Evolutionary conservation across 1,140 invertebrate genomes (phyloP).

Genomic region (Aphaenogaster rudis): DNA sequence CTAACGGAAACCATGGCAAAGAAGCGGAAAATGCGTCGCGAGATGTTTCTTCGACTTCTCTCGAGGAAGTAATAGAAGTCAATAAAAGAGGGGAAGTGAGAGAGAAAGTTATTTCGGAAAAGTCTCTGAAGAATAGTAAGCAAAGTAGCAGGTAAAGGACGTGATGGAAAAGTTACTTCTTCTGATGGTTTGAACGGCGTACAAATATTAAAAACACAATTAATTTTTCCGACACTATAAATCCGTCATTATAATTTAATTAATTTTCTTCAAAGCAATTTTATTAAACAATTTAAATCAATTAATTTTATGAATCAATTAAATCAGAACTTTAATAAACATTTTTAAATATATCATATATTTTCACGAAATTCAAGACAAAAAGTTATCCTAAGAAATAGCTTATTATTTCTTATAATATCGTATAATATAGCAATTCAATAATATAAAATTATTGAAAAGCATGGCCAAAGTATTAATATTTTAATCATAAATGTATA

Average conservation of each 20-base stretch:
- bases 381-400: neutral
- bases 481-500: neutral
- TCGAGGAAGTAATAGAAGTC: slow-evolving; percentile 59
- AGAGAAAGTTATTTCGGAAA: slow-evolving; percentile 58
- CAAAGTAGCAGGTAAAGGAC: slow-evolving; percentile 12
- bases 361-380: neutral
- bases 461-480: neutral
- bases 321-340: neutral
- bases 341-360: neutral
- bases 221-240: neutral
- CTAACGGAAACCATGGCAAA: slow-evolving; percentile 30
- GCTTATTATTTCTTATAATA: neutral
- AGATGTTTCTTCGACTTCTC: slow-evolving; percentile 50
- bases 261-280: neutral
- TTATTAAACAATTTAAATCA: neutral
- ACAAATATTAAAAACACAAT: slow-evolving; percentile 23
- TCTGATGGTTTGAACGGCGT: neutral
- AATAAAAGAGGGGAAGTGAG: slow-evolving; percentile 56
- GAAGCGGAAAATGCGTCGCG: slow-evolving; percentile 40
- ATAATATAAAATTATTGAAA: neutral
- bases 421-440: neutral
- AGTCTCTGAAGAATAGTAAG: slow-evolving; percentile 43
- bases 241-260: slow-evolving; percentile 14
- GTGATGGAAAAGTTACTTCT: slow-evolving; percentile 6
- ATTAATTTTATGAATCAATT: neutral